Percentiles rank a stretch among this genome's conserved stretches.
Evolutionary conservation across 2,888 invertebrate species (phyloP).

Genomic region (Thymelicus lineola): DNA sequence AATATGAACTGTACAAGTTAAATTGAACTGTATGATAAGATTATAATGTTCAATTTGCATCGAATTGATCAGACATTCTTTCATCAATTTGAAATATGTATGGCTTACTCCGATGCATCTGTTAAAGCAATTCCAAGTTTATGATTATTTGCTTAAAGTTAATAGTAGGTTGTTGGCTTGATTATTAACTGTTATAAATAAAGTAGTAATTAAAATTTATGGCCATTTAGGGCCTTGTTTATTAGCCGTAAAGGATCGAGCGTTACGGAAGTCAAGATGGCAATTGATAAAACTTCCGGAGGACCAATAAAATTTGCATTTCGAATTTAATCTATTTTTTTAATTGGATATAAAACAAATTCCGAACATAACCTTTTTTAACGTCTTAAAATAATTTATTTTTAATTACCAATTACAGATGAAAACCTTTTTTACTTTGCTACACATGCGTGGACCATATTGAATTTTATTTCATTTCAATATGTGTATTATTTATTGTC

Average conservation of each 20-base stretch:
- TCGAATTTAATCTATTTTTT: conserved; percentile 26
- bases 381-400: not conserved
- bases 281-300: conserved; percentile 39
- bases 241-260: conserved; percentile 45
- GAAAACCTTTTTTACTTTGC: too few species aligned
- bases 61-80: conserved; percentile 9
- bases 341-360: conserved; percentile 20
- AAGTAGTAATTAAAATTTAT: conserved; percentile 46
- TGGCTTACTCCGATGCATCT: not conserved
- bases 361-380: not conserved
- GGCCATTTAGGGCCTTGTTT: conserved; percentile 43
- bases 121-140: conserved; percentile 25
- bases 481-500: too few species aligned
- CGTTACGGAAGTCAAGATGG: conserved; percentile 42
- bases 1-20: not conserved
- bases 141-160: conserved; percentile 25
- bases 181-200: conserved; percentile 30
- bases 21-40: not conserved
- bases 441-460: too few species aligned
- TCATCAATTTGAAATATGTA: conserved; percentile 21
- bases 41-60: conserved; percentile 14
- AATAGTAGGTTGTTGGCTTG: not conserved
- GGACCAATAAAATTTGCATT: conserved; percentile 27
- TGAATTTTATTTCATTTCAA: too few species aligned
- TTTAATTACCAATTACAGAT: too few species aligned